phyloP scores from a whole-genome alignment of 2,797 vertebrate species.

The Ceyx erithaca region DNA sequence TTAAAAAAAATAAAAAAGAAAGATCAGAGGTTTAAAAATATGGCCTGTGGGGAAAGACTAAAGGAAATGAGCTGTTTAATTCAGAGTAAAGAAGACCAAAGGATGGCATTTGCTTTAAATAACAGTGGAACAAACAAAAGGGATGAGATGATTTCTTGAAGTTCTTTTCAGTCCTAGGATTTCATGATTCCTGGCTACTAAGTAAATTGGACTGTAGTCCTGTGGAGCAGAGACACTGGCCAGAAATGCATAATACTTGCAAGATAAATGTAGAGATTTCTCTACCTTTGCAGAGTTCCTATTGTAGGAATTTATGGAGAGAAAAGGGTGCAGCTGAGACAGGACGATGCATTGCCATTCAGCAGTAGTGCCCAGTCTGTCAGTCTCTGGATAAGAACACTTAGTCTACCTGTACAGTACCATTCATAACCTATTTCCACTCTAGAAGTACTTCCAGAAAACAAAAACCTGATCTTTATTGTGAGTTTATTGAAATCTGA shows the following conservation, averaged over 20 bases:
- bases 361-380: not conserved
- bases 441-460: not conserved
- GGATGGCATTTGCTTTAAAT: not conserved
- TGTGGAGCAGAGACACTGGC: not conserved
- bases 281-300: not conserved
- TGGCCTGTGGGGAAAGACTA: not conserved
- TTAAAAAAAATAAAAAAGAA: not conserved
- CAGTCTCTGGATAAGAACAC: not conserved
- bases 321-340: not conserved
- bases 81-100: slow-evolving; percentile 4
- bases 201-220: not conserved
- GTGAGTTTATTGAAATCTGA: not conserved
- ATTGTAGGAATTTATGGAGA: not conserved
- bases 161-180: not conserved
- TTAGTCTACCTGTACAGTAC: not conserved
- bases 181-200: not conserved
- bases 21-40: slow-evolving; percentile 3
- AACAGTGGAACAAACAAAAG: slow-evolving; percentile 19
- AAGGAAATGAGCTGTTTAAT: slow-evolving; percentile 39
- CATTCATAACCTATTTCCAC: not conserved
- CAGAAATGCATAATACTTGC: not conserved
- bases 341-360: not conserved
- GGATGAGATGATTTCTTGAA: not conserved
- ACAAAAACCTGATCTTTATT: not conserved
- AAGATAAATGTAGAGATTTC: not conserved